Base-by-base conservation (phyloP, 2,113 vertebrate species). In the Chlorocebus sabaeus region DNA sequence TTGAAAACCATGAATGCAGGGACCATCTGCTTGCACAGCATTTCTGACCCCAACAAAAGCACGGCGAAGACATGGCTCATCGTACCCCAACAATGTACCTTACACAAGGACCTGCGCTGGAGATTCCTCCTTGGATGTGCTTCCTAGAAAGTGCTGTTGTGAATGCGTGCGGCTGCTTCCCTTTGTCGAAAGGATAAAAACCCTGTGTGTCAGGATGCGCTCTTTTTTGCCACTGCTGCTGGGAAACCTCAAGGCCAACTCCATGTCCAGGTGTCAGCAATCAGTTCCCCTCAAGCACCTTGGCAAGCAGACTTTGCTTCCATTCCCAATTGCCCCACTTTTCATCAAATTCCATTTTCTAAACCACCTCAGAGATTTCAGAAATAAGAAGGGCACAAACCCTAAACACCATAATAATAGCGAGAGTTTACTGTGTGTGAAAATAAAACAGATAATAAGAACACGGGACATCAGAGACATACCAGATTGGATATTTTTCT, bases 151-250 rank as follows among this genome's bases (percentile, higher is more conserved):
- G 79, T 10, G 70, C 38, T 67, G 82, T 48, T 84, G 40, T 81
- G 83, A 85, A 88, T 79, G n/a, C 52, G 13, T 18, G 30, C 1
- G 1, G 78, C 50, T 4, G 84, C 72, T 72, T 90, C 80, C 84
- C 90, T 89, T 93, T 86, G 92, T 93, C 38, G 23, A 55, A 70
- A 84, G 32, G 32, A 90, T 83, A 84, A 96, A 97, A 83, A 59
- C 10, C 2, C 0, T 4, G 32, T 17, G 45, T 18, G 27, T 57
- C 3, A 38, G 35, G n/a, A 73, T 3, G 6, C 9, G n/a, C 9
- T 90, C 25, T 50, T 72, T 96, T 89, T 43, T 22, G 17, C 3
- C 3, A 13, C 70, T 35, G n/a, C 55, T 52, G 84, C 92, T 70
- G 52, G 92, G 92, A 93, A 93, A 9, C 22, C 80, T 73, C 35